These are phyloP conservation scores for Gallinago stenura DNA, from an alignment of 2,797 vertebrate genomes.

Conservation along the genomic window DNA sequence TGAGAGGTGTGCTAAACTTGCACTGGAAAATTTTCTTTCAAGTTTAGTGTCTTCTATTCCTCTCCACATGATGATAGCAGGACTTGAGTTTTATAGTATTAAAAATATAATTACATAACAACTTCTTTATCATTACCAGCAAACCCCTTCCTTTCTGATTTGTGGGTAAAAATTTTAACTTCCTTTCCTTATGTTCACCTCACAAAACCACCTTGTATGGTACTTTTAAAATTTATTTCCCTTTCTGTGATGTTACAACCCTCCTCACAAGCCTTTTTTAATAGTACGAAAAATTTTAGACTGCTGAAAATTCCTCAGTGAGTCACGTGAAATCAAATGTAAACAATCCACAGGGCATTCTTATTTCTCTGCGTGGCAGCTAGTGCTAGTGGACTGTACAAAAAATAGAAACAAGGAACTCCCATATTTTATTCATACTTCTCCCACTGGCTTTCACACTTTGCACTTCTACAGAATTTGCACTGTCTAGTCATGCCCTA, in stretches of 20 bases:
- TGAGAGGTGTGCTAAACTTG: not conserved
- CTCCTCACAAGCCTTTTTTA: not conserved
- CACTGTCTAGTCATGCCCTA: constrained; percentile 11
- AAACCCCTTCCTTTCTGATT: not conserved
- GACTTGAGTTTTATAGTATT: not conserved
- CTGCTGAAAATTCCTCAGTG: not conserved
- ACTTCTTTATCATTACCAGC: not conserved
- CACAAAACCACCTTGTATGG: not conserved
- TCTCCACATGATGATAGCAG: not conserved
- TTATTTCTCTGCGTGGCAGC: not conserved
- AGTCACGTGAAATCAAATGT: not conserved
- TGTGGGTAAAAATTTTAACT: not conserved
- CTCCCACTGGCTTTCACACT: not conserved
- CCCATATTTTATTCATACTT: not conserved
- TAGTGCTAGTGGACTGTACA: not conserved
- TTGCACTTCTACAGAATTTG: not conserved
- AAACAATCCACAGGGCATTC: not conserved
- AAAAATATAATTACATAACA: not conserved
- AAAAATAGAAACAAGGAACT: not conserved
- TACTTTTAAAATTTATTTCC: not conserved
- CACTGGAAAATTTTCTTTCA: not conserved
- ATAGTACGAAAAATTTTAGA: not conserved
- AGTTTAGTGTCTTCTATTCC: not conserved
- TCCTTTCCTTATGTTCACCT: not conserved
- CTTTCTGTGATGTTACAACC: not conserved